Base-by-base conservation (phyloP, 2,797 vertebrate species). In the Sebastes hopkinsi region DNA sequence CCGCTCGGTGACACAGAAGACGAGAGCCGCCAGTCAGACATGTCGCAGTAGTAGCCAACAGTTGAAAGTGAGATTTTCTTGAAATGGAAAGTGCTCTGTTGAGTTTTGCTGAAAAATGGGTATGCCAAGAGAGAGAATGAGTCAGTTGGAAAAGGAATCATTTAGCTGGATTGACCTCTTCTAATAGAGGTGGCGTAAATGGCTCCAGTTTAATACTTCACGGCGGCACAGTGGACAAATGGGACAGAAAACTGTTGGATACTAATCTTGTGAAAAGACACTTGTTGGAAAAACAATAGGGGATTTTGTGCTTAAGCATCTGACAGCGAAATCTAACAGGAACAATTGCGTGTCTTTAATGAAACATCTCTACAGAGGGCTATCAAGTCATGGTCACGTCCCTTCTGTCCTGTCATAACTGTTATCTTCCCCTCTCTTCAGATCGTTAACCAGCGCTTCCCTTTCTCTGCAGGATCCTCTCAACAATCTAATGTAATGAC, bases 301-400 rank as follows among this genome's bases (percentile, higher is more conserved):
- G 61, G 79, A 58, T 30, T 80, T 67, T 42, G 56, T 54, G 8
- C 38, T 58, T 8, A 70, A 64, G 27, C 6, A 70, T 77, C 62
- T 86, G 77, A 77, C 67, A 62, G 78, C 50, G 32, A 75, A 84
- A 77, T 79, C 84, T 81, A 74, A 88, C 79, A 89, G 72, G 67
- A 87, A 83, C 77, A 85, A 83, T 87, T 88, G 80, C 25, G 36
- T 14, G 50, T 68, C 74, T 81, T 46, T 80, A 87, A 90, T 89
- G 82, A 84, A 85, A 88, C 72, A 50, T 83, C 23, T 86, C 79
- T 66, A 36, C 42, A 68, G 55, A 64, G 60, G 64, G 65, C 55
- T 71, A 72, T 84, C 72, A 66, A 77, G 79, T 75, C 80, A 73
- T 46, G 83, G 87, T 81, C 77, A 75, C 61, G 58, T 83, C 79